These are phyloP conservation scores for Julus scandinavius DNA, from an alignment of 2,888 invertebrate genomes.

Conservation along the genomic window DNA sequence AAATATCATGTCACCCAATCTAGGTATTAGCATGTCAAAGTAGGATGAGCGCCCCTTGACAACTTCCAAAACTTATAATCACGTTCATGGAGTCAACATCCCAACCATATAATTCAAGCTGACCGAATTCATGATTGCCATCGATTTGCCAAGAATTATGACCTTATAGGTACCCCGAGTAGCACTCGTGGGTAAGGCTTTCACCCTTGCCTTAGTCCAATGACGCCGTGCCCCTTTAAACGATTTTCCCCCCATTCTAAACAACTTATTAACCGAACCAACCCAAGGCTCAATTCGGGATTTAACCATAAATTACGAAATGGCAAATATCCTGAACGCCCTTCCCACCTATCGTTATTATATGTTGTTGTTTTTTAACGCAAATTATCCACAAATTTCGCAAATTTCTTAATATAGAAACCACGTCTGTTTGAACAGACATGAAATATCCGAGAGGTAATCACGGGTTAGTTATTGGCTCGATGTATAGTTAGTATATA, in stretches of 20 bases:
- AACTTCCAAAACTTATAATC: slow-evolving; percentile 46
- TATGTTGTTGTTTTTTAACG: background rate
- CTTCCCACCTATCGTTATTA: background rate
- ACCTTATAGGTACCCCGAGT: background rate
- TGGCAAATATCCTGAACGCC: slow-evolving; percentile 40
- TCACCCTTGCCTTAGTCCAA: background rate
- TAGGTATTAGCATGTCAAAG: slow-evolving; percentile 51
- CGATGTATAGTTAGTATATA: background rate
- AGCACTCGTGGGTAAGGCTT: background rate
- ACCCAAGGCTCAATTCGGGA: slow-evolving; percentile 31
- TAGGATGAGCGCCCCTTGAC: slow-evolving; percentile 44
- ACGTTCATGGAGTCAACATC: slow-evolving; percentile 40
- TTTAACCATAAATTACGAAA: slow-evolving; percentile 45
- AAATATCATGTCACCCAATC: slow-evolving; percentile 51
- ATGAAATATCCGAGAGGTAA: background rate
- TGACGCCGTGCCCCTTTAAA: background rate
- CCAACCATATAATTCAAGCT: slow-evolving; percentile 41
- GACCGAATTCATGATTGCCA: slow-evolving; percentile 46
- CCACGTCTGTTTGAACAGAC: background rate
- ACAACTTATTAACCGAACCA: background rate
- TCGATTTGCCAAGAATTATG: slow-evolving; percentile 43
- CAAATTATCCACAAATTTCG: slow-evolving; percentile 24
- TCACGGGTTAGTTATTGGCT: background rate
- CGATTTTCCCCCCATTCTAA: background rate
- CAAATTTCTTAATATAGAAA: slow-evolving; percentile 19